These are phyloP conservation scores for Tenthredo livida DNA, from an alignment of 2,888 invertebrate genomes.

Conservation along the genomic window DNA sequence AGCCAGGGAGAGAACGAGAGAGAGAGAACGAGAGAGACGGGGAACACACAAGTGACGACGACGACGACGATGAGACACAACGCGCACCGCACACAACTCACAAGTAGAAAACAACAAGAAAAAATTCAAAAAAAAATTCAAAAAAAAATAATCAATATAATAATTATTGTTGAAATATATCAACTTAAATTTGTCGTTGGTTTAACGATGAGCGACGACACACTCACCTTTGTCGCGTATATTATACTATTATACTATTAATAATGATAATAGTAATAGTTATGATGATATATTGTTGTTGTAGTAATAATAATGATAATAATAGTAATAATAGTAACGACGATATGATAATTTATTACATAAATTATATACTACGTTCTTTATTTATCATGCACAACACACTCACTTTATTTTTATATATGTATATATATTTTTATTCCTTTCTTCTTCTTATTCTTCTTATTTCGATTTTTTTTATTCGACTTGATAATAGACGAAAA, in stretches of 20 bases:
- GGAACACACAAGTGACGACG: conserved; percentile 21
- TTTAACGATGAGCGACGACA: not conserved
- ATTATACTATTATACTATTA: not conserved
- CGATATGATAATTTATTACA: not conserved
- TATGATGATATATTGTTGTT: not conserved
- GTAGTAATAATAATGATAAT: not conserved
- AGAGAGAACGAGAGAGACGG: not conserved
- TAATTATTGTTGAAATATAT: conserved; percentile 17
- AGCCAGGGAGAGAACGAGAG: not conserved
- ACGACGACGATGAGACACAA: too few species aligned
- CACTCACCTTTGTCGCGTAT: not conserved
- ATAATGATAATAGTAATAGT: not conserved
- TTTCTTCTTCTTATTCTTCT: not conserved
- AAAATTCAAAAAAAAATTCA: not conserved
- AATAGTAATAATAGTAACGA: not conserved
- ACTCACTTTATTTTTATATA: not conserved
- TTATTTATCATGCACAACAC: conserved; percentile 34
- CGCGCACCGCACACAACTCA: conserved; percentile 46
- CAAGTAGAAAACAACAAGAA: not conserved
- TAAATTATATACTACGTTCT: not conserved
- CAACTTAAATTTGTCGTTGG: not conserved
- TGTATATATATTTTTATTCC: not conserved
- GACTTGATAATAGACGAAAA: not conserved
- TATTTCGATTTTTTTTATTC: not conserved
- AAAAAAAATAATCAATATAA: not conserved